Evolutionary conservation across 2,888 invertebrate species (phyloP), one percentile per base, ranked within the genome.

Genomic region (Sinohyriopsis cumingii): DNA sequence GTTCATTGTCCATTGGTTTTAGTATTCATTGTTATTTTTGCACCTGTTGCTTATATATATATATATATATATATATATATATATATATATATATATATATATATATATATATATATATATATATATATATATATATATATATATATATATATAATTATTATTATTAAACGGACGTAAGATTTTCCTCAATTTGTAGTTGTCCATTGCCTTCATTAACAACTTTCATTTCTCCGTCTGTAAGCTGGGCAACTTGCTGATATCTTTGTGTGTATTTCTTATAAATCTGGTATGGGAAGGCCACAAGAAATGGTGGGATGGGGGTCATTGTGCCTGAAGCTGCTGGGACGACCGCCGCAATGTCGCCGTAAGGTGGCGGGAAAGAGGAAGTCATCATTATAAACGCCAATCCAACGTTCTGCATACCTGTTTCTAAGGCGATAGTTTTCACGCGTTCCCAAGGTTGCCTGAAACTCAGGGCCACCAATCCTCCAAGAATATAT

Each of bases 331-430:
- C 96, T 25, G 95, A 1, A n/a, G 83, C 80, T 20, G 84, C 78
- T 3, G 88, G 85, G 2, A 81, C 82, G 20, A 85, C 82, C 3
- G 96, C 95, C 5, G 96, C 95, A 63, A 97, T 91, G 91, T 97
- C 97, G 0, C 95, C 95, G 78, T 94, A 94, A 0, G 97, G 97
- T 86, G 96, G 95, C 0, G 93, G 93, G 68, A 98, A 91, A 6
- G 95, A 93, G 86, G 95, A 94, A 69, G 95, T 91, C 67, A 97
- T 91, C 81, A 98, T 92, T 89, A 97, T 95, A 84, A 97, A 97
- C 1, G 97, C 93, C 74, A 97, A 94, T 61, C 96, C 97, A 0
- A 96, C 96, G 91, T 98, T 97, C 91, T 97, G 97, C 67, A 97
- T 94, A 67, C 97, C 88, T 0, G 89, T 89, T 71, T 98, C 97